phyloP scores from a whole-genome alignment of 2,797 vertebrate genomes.

The Eupleurogrammus muticus region DNA sequence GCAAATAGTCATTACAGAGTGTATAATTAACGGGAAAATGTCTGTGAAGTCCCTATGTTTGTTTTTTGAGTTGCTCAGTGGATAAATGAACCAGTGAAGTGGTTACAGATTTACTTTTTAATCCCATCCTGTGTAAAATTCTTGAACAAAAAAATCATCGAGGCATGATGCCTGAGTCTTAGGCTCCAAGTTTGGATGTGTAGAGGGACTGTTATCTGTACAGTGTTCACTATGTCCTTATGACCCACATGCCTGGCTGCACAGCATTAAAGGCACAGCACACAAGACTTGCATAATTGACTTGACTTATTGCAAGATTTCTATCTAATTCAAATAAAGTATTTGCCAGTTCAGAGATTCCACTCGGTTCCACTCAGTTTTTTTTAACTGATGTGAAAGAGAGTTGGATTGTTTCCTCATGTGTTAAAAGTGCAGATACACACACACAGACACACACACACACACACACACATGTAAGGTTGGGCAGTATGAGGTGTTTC shows the following conservation, averaged over 20 bases:
- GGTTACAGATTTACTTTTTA: background rate
- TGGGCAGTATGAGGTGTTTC: conserved; percentile 10
- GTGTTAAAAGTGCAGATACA: background rate
- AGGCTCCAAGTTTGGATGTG: background rate
- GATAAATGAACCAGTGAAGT: background rate
- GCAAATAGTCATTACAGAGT: background rate
- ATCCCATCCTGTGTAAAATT: background rate
- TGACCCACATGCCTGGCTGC: background rate
- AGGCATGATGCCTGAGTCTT: background rate
- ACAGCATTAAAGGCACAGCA: conserved; percentile 14
- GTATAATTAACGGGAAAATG: background rate
- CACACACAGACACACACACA: background rate
- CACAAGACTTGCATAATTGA: background rate
- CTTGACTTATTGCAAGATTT: background rate
- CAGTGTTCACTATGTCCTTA: conserved; percentile 32
- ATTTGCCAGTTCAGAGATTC: background rate
- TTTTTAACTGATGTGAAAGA: background rate
- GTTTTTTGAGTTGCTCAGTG: background rate
- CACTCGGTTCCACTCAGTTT: background rate
- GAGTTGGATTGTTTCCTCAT: background rate
- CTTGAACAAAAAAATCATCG: background rate
- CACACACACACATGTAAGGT: background rate
- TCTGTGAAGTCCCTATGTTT: background rate
- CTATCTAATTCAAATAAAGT: background rate
- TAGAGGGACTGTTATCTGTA: conserved; percentile 18